Conservation (phyloP, 2,797 vertebrate genomes). For the Esox masquinongy region DNA sequence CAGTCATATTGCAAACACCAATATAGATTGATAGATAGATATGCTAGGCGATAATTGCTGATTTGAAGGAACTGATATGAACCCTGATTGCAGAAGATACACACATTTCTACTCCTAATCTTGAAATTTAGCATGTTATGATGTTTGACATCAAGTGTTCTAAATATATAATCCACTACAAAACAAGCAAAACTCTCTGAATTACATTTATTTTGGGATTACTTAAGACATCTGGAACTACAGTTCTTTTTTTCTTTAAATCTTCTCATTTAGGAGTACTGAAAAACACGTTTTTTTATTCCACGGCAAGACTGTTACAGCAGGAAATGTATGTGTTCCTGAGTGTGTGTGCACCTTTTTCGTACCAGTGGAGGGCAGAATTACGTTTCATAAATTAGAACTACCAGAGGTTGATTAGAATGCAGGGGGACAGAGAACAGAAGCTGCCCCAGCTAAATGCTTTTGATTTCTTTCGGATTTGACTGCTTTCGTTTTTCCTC, state of each 20-base stretch:
- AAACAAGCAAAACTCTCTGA: background rate
- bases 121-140: background rate
- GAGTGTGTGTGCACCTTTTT: slow-evolving; percentile 68
- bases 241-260: slow-evolving; percentile 37
- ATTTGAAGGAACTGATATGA: background rate
- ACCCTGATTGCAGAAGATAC: background rate
- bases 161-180: background rate
- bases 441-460: slow-evolving; percentile 36
- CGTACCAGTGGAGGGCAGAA: slow-evolving; percentile 97
- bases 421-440: slow-evolving; percentile 40
- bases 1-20: slow-evolving; percentile 1
- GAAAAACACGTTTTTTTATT: slow-evolving; percentile 8
- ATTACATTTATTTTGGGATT: slow-evolving; percentile 42
- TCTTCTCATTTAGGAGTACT: background rate
- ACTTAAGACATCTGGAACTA: slow-evolving; percentile 53
- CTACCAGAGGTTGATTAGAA: slow-evolving; percentile 68
- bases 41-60: background rate
- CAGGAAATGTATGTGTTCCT: slow-evolving; percentile 39
- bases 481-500: slow-evolving; percentile 16
- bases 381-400: slow-evolving; percentile 91
- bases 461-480: slow-evolving; percentile 50
- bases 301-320: slow-evolving; percentile 26
- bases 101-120: background rate
- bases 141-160: background rate
- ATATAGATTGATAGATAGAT: background rate